These are phyloP conservation scores for Uria lomvia DNA, from an alignment of 2,113 vertebrate genomes.

Conservation along the genomic window DNA sequence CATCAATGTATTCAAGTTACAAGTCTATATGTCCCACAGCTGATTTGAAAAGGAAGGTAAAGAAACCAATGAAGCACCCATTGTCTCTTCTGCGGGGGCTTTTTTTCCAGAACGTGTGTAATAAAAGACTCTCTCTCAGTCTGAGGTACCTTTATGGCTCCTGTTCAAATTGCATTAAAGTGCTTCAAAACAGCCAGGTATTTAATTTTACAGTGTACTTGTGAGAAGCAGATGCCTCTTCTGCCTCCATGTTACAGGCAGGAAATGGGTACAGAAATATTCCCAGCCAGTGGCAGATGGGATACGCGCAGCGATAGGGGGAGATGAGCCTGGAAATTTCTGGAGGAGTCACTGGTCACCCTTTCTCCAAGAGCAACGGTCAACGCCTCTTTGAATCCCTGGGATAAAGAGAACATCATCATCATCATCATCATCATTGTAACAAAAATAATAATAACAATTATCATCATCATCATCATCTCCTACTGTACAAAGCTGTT, in stretches of 20 bases:
- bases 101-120: neutral
- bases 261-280: neutral
- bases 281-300: neutral
- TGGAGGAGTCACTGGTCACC: neutral
- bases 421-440: no score
- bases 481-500: neutral
- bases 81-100: neutral
- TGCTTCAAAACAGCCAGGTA: neutral
- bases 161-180: neutral
- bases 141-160: neutral
- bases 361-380: neutral
- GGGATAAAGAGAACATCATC: neutral
- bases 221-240: neutral
- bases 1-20: neutral
- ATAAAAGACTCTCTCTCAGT: neutral
- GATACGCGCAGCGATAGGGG: accelerated
- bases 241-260: neutral
- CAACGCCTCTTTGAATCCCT: neutral
- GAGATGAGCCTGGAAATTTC: neutral
- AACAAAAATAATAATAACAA: no score
- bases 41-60: neutral
- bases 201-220: neutral
- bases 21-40: neutral
- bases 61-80: neutral
- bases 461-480: no score